Evolutionary conservation across 2,888 invertebrate genomes (phyloP), one percentile per base, ranked within the genome.

Genomic region (Acheta domesticus): DNA sequence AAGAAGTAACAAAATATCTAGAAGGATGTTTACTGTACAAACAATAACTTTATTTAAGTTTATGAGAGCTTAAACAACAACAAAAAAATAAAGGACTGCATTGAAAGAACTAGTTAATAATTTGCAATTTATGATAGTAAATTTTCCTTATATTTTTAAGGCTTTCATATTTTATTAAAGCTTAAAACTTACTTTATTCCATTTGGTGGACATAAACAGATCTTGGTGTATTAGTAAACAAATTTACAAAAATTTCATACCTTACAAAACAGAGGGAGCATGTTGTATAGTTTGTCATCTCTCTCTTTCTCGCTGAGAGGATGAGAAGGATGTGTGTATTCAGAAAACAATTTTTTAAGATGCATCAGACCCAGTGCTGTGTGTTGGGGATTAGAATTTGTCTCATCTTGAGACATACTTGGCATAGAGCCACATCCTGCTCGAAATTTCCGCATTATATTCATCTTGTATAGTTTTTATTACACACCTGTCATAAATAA

Each of bases 181-280:
- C 36, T 36, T 36, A 36, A 36, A 8, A 36, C 36, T 36, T 36
- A 36, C 5, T 36, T 36, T 36, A 36, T 5, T 36, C 1, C 36
- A 8, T 36, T 36, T 36, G 36, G 36, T 36, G 36, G 5, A 36
- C 23, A 23, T 23, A 4, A 23, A 23, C 23, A 23, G 23, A 23
- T 23, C 36, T 36, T 8, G 8, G 8, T 36, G 36, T 8, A 36
- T 36, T 8, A 8, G 36, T 16, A 62, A 62, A 4, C n/a, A 62
- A 14, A 83, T 94, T 92, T 83, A 96, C 96, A 88, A 97, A 98
- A 78, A 97, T 96, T 97, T 97, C 84, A 85, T 89, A 97, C 97
- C 92, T 98, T 98, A 89, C 97, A 98, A 89, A 99, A 99, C 74
- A 99, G 89, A 79, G 99, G 99, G 86, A 99, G 89, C 96, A 99